A percentile compares a stretch with the other conserved stretches of the same genome.
Evolutionary conservation across 2,113 vertebrate species (phyloP).

Genomic region (Girardinichthys multiradiatus): DNA sequence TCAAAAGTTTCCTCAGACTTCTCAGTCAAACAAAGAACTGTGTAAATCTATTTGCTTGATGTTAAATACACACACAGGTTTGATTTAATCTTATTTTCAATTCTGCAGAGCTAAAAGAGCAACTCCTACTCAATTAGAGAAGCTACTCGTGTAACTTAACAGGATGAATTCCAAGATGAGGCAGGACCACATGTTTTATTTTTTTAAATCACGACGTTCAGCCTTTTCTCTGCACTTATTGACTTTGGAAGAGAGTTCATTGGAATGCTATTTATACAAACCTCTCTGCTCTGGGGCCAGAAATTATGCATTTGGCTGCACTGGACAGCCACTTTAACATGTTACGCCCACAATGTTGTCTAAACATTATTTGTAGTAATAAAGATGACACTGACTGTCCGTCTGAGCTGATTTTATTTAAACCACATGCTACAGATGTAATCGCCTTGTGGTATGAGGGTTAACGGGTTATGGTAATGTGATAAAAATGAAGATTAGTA

Average conservation of each 20-base stretch:
- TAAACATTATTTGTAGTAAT: background rate
- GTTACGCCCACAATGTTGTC: conserved; percentile 12
- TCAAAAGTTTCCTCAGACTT: background rate
- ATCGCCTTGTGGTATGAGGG: background rate
- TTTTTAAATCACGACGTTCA: conserved; percentile 51
- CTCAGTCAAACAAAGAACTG: background rate
- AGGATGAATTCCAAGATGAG: conserved; percentile 45
- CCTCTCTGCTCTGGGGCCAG: conserved; percentile 48
- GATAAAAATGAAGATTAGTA: background rate
- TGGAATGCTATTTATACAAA: conserved; percentile 76
- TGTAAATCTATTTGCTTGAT: background rate
- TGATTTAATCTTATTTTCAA: background rate
- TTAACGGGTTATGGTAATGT: background rate
- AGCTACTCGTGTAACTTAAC: conserved; percentile 26
- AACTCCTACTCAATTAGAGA: background rate
- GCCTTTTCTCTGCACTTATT: conserved; percentile 63
- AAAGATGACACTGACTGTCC: background rate
- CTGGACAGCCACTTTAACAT: background rate
- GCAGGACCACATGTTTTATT: conserved; percentile 52
- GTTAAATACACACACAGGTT: background rate
- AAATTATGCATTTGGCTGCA: conserved; percentile 33
- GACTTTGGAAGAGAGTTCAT: conserved; percentile 66
- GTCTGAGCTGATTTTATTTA: conserved; percentile 31
- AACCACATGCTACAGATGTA: conserved; percentile 21
- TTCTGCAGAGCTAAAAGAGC: conserved; percentile 4